Conservation (phyloP, 2,888 invertebrate genomes). For the Rhingia campestris region DNA sequence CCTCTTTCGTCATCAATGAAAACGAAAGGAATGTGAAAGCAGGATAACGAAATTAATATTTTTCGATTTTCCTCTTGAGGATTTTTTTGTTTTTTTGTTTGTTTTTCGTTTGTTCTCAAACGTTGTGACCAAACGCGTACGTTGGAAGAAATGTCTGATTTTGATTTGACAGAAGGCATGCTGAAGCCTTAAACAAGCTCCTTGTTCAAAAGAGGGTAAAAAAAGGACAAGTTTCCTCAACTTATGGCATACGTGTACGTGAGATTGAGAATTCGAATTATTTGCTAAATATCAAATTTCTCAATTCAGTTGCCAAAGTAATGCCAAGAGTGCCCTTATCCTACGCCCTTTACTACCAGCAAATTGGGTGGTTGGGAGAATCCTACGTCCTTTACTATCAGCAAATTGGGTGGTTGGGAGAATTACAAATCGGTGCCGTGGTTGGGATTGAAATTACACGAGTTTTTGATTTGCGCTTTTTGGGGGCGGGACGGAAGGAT, state of each 20-base stretch:
- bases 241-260: neutral
- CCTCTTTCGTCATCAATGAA: conserved; percentile 41
- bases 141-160: conserved; percentile 28
- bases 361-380: too few relatives aligned
- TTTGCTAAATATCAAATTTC: conserved; percentile 40
- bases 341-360: neutral
- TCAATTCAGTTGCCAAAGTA: conserved; percentile 28
- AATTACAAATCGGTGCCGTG: too few relatives aligned
- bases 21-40: conserved; percentile 7
- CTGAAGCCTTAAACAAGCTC: neutral
- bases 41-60: conserved; percentile 13
- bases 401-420: too few relatives aligned
- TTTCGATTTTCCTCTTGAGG: conserved; percentile 21
- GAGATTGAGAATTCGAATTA: conserved; percentile 22
- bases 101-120: neutral
- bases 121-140: conserved; percentile 22
- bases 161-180: conserved; percentile 14
- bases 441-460: too few relatives aligned
- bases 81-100: conserved; percentile 10
- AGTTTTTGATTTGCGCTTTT: too few relatives aligned
- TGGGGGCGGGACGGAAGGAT: too few relatives aligned
- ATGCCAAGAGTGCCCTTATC: conserved; percentile 20
- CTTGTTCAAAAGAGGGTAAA: neutral
- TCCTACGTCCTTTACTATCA: neutral
- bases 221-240: neutral